Base-by-base conservation (phyloP, 2,888 invertebrate species). In the Tiphia femorata region DNA sequence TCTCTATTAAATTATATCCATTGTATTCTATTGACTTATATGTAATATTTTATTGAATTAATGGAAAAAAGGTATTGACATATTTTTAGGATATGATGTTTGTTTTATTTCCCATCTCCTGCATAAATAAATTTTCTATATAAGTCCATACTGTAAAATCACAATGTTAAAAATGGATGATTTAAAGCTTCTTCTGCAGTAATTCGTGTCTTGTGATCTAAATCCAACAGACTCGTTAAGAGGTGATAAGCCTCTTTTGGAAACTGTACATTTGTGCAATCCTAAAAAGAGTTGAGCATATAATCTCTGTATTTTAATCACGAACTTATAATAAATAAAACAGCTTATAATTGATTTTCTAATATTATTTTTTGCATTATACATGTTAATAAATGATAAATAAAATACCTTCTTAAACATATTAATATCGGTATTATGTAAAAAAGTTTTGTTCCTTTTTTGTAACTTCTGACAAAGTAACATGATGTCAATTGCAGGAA, bases 171-270 rank as follows among this genome's bases (percentile, higher is more conserved):
- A 85, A 94, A 95, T 44, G 92, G 89, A 86, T 95, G 95, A 35
- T 84, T 80, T 23, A 95, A 85, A 35, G 95, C 95, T 54, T 89
- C 87, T 14, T 87, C 87, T 23, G 95, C 95, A 7, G 91, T 87
- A 61, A 91, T 88, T 70, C 95, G 88, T 25, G 87, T 86, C 73
- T 86, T 85, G n/a, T 93, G 93, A 86, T 93, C 89, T n/a, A 93
- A 87, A 80, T 93, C 92, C 70, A 96, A 85, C 70, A 96, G 86
- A 47, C 86, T 87, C 64, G 85, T 84, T 52, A 94, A 86, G 64
- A 96, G 86, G 76, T 92, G 88, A 84, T 91, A 95, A 1, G 94
- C 94, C 61, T 88, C 85, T 72, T 88, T 86, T 17, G 94, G 93
- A 84, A 90, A 92, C 38, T 71, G 77, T 59, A 49, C 63, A 30